Evolutionary conservation across 2,797 vertebrate genomes (phyloP).

Genomic region (Onychomys arenicola): DNA sequence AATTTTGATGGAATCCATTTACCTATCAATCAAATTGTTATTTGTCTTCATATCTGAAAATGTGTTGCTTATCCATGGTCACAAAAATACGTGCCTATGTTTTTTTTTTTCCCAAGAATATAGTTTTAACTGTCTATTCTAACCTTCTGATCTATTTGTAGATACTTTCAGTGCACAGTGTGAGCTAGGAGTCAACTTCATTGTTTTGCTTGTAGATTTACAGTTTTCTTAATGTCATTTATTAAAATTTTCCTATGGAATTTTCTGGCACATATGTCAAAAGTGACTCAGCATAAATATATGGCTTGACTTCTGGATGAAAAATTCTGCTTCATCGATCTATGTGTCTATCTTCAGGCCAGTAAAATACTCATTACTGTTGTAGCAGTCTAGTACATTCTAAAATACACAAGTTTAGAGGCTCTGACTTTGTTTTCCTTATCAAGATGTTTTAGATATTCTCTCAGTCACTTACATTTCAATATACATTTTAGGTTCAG

Average conservation of each 20-base stretch:
- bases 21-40: background rate
- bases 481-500: slow-evolving; percentile 37
- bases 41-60: background rate
- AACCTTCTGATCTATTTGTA: slow-evolving; percentile 30
- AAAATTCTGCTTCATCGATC: background rate
- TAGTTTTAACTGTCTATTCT: background rate
- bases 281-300: background rate
- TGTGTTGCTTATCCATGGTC: background rate
- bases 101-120: slow-evolving; percentile 17
- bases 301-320: slow-evolving; percentile 18
- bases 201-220: background rate
- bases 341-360: background rate
- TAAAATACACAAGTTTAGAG: slow-evolving; percentile 30
- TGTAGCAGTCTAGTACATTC: slow-evolving; percentile 29
- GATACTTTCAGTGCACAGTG: background rate
- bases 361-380: background rate
- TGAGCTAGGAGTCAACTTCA: background rate
- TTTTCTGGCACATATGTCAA: slow-evolving; percentile 14
- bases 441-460: slow-evolving; percentile 37
- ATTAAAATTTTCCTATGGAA: background rate
- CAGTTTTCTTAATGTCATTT: background rate
- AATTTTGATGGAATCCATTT: background rate
- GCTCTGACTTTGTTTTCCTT: slow-evolving; percentile 1
- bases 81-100: background rate
- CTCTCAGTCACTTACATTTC: background rate